Percentiles rank a stretch among this genome's conserved stretches.
Evolutionary conservation across 2,888 invertebrate genomes (phyloP).

Genomic region (Aromia moschata): DNA sequence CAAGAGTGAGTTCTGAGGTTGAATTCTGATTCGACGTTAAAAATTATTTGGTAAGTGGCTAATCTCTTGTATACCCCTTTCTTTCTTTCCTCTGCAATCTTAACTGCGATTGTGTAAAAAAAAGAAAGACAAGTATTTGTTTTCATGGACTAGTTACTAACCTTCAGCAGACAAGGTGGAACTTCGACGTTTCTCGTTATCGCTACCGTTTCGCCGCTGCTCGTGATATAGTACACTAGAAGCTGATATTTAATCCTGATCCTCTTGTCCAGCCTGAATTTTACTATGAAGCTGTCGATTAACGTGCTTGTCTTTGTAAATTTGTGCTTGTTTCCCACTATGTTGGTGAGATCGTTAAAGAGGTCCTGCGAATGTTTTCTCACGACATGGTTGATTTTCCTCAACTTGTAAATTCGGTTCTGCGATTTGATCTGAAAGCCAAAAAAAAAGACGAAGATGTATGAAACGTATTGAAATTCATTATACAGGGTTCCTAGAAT

Average conservation of each 20-base stretch:
- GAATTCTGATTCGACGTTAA: too few relatives aligned
- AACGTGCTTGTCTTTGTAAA: constrained; percentile 46
- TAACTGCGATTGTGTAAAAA: too few relatives aligned
- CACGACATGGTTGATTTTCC: constrained; percentile 49
- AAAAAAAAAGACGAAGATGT: too few relatives aligned
- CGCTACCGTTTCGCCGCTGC: constrained; percentile 68
- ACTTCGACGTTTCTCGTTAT: constrained; percentile 65
- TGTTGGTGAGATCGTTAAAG: constrained; percentile 48
- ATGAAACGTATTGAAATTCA: too few relatives aligned
- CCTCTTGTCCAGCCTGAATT: constrained; percentile 63
- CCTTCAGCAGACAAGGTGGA: constrained; percentile 65
- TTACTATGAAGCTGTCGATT: constrained; percentile 61
- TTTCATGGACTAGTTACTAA: too few relatives aligned
- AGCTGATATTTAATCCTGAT: constrained; percentile 64
- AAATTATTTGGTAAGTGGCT: too few relatives aligned
- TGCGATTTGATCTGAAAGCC: constrained; percentile 59
- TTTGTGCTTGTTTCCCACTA: constrained; percentile 53
- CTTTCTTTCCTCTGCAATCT: too few relatives aligned
- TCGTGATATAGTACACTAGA: constrained; percentile 67
- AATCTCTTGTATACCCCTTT: too few relatives aligned
- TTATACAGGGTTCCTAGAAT: too few relatives aligned
- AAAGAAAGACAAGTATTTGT: background rate
- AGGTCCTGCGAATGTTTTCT: constrained; percentile 47
- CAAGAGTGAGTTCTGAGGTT: too few relatives aligned
- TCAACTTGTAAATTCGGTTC: constrained; percentile 53